A percentile compares a stretch with the other conserved stretches of the same genome.
Conservation (phyloP, 2,888 invertebrate genomes). For the Subacronicta megacephala region DNA sequence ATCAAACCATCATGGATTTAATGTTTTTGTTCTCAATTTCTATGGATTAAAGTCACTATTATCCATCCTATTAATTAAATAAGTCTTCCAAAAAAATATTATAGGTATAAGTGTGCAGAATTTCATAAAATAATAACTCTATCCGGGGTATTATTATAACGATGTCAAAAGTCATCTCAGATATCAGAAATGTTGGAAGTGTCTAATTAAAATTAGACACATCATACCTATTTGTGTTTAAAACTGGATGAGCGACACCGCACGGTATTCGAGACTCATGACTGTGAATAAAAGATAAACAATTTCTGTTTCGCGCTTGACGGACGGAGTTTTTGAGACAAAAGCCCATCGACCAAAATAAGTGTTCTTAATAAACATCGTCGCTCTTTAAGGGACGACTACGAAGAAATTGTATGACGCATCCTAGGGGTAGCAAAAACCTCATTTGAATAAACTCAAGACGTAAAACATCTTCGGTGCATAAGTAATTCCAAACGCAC, state of each 20-base stretch:
- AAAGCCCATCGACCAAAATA: conserved; percentile 30
- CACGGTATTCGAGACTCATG: too few species aligned
- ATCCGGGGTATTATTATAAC: conserved; percentile 40
- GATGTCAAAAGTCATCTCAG: conserved; percentile 43
- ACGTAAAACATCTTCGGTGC: conserved; percentile 67
- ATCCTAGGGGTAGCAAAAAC: conserved; percentile 66
- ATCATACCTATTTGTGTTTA: too few species aligned
- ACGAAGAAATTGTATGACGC: conserved; percentile 62
- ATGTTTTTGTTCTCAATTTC: too few species aligned
- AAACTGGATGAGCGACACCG: too few species aligned
- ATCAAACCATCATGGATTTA: too few species aligned
- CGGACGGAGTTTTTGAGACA: conserved; percentile 24
- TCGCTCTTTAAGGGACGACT: conserved; percentile 28
- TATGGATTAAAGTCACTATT: neutral
- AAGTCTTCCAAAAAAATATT: conserved; percentile 11
- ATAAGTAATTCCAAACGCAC: conserved; percentile 70
- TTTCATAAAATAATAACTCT: conserved; percentile 41
- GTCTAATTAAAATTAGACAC: neutral
- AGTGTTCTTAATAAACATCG: conserved; percentile 41
- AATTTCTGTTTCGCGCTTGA: conserved; percentile 25
- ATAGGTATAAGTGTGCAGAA: conserved; percentile 7
- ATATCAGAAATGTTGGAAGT: conserved; percentile 30
- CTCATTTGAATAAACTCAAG: conserved; percentile 73
- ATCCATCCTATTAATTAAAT: conserved; percentile 7
- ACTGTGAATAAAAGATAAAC: too few species aligned